phyloP scores from a whole-genome alignment of 2,797 vertebrate genomes.

The Crenichthys baileyi region DNA sequence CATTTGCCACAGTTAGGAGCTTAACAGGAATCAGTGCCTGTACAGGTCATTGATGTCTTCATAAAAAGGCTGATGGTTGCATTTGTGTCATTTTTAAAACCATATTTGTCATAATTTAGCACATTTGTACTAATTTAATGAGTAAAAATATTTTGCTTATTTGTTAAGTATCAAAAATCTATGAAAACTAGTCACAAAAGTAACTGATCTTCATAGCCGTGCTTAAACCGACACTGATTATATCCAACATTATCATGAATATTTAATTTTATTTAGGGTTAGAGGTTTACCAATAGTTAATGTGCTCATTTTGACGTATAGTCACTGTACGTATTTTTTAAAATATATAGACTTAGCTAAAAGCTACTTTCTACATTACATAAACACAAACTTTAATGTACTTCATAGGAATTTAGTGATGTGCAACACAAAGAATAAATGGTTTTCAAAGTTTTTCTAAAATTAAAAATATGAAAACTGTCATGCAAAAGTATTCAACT shows the following conservation, averaged over 20 bases:
- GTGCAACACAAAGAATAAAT: background rate
- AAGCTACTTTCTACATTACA: background rate
- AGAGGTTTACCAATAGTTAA: background rate
- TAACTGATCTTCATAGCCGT: background rate
- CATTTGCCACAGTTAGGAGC: constrained; percentile 62
- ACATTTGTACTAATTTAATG: background rate
- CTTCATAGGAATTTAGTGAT: background rate
- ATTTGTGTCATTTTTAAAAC: background rate
- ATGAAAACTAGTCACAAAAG: background rate
- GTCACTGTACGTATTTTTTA: background rate
- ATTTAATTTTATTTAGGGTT: background rate
- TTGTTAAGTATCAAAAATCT: background rate
- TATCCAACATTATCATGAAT: background rate
- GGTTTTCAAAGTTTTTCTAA: too few relatives aligned
- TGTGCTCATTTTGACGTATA: background rate
- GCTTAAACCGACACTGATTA: background rate
- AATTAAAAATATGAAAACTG: too few relatives aligned
- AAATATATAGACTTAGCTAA: background rate
- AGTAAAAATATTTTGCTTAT: background rate
- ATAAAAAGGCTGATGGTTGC: background rate
- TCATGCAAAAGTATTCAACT: too few relatives aligned
- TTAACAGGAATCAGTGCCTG: constrained; percentile 43
- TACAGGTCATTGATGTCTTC: constrained; percentile 14
- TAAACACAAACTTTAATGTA: background rate
- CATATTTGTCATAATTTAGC: background rate